Conservation (phyloP, 1,140 invertebrate species). For the Lucilia sericata region DNA sequence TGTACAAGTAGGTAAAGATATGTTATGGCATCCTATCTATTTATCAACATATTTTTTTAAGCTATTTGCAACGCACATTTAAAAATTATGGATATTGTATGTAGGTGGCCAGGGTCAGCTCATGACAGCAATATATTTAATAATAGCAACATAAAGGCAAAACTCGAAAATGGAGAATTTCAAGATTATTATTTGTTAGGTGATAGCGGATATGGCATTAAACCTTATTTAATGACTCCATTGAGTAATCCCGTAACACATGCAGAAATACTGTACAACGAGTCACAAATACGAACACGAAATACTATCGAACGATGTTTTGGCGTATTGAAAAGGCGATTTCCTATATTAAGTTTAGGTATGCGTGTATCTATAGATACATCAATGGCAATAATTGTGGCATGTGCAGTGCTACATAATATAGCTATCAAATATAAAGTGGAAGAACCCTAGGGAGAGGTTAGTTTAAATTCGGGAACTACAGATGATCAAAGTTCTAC, state of each 20-base stretch:
- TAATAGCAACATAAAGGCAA: not conserved
- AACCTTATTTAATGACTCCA: too few relatives aligned
- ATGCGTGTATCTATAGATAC: conserved; percentile 58
- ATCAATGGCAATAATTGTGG: conserved; percentile 58
- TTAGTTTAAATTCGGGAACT: too few relatives aligned
- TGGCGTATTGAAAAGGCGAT: conserved; percentile 66
- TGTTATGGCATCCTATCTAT: conserved; percentile 52
- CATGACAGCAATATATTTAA: not conserved
- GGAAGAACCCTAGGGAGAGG: too few relatives aligned
- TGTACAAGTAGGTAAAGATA: conserved; percentile 53
- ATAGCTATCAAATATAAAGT: conserved; percentile 51
- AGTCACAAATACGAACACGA: conserved; percentile 61
- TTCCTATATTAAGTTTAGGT: conserved; percentile 59
- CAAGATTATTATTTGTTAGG: not conserved
- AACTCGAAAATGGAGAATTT: not conserved
- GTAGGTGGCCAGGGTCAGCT: conserved; percentile 52
- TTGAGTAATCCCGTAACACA: too few relatives aligned
- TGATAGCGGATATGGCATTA: not conserved
- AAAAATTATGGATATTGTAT: too few relatives aligned
- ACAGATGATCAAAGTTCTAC: too few relatives aligned
- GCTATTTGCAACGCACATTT: conserved; percentile 52
- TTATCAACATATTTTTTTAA: conserved; percentile 62
- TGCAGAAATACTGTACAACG: conserved; percentile 20
- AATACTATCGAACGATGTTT: conserved; percentile 65
- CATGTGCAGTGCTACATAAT: conserved; percentile 67